A percentile compares a stretch with the other conserved stretches of the same genome.
Evolutionary conservation across 2,797 vertebrate genomes (phyloP).

Genomic region (Gallirallus australis): DNA sequence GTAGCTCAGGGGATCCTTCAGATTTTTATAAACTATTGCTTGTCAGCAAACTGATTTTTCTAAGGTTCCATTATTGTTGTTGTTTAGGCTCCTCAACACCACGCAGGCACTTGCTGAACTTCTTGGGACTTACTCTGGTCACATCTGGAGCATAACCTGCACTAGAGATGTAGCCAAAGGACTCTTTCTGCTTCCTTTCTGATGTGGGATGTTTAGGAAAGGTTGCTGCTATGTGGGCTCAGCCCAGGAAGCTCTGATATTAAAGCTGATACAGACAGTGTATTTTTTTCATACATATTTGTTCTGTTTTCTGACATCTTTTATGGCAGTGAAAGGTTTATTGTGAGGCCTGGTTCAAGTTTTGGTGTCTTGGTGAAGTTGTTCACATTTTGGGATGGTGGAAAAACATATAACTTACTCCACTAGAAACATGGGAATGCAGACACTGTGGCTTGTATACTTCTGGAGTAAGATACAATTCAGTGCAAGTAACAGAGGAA

Average conservation of each 20-base stretch:
- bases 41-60: background rate
- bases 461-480: background rate
- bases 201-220: background rate
- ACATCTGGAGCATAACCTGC: background rate
- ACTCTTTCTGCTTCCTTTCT: background rate
- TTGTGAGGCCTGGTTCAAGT: background rate
- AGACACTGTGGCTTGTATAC: background rate
- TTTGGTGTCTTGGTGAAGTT: background rate
- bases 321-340: background rate
- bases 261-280: background rate
- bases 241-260: background rate
- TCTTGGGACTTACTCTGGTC: background rate
- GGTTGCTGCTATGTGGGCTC: background rate
- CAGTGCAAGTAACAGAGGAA: background rate
- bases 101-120: fast-evolving
- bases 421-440: background rate
- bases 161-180: background rate
- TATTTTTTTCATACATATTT: background rate
- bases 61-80: background rate
- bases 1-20: background rate
- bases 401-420: background rate
- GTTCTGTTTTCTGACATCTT: background rate
- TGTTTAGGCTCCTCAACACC: background rate
- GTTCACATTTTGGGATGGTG: background rate
- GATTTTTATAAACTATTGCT: background rate